Evolutionary conservation across 2,113 vertebrate genomes (phyloP), one percentile per base, ranked within the genome.

Genomic region (Embiotoca jacksoni): DNA sequence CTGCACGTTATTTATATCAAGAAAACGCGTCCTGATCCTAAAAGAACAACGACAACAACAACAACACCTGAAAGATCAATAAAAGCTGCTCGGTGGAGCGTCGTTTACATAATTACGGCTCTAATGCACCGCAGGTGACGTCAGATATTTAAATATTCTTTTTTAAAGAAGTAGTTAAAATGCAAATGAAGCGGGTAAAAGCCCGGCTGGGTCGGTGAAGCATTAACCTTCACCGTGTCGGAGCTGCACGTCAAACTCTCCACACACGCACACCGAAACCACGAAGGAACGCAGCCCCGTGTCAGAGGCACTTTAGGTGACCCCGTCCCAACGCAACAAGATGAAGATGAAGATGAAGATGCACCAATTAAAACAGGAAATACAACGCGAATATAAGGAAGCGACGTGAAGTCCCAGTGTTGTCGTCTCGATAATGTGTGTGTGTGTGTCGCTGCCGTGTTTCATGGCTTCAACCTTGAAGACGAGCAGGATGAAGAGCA

Each of bases 401-500:
- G 23, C 23, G 1, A 23, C 23, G 23, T 23, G 23, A 23, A 23
- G 23, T 23, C 23, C 23, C 23, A 1, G 23, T 23, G 23, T 23
- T 23, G 23, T 23, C 23, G 23, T 23, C 75, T 89, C 72, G n/a
- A 67, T 53, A 53, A 83, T 75, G 71, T 70, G 9, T 36, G 41
- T 11, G 10, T 71, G 41, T 52, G 49, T 52, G 1, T 23, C 0
- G 13, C 13, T 7, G 5, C 14, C 37, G 70, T 64, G 4, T 59
- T 59, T 68, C 5, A 7, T 16, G 32, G 31, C 8, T 2, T 4
- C 2, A 30, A 96, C 94, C 90, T 94, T 93, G 73, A 95, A 95
- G 78, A 95, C 93, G 6, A 95, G 92, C 62, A 95, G 85, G 14
- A 95, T 90, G 63, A 96, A 95, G 82, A 95, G 83, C 16, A 96